These are phyloP conservation scores for Masnerella sp. DNA, from an alignment of 2,888 invertebrate species.

Conservation along the genomic window DNA sequence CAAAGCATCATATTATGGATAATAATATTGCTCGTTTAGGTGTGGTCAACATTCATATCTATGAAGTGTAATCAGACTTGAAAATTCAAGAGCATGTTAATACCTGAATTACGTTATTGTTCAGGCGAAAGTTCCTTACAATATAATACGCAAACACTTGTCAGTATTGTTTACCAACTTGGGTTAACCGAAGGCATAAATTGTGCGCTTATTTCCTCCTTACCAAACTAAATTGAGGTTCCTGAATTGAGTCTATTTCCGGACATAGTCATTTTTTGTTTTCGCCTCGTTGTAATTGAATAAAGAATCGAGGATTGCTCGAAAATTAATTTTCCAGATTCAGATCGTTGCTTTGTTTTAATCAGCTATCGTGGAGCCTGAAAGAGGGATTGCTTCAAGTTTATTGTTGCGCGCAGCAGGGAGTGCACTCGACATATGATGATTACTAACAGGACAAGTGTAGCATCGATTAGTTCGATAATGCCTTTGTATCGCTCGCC, in stretches of 20 bases:
- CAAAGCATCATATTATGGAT: slow-evolving; percentile 32
- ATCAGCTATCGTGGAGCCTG: slow-evolving; percentile 24
- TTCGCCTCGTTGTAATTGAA: too few species aligned
- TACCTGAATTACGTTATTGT: slow-evolving; percentile 51
- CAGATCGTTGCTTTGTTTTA: slow-evolving; percentile 46
- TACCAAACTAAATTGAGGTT: too few species aligned
- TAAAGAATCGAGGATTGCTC: neutral
- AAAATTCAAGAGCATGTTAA: slow-evolving; percentile 53
- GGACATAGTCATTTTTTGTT: too few species aligned
- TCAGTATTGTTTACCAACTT: too few species aligned
- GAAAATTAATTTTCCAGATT: slow-evolving; percentile 13
- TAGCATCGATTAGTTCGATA: slow-evolving; percentile 50
- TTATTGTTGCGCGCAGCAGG: slow-evolving; percentile 41
- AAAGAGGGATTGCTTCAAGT: slow-evolving; percentile 36
- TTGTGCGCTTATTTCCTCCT: too few species aligned
- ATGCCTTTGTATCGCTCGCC: slow-evolving; percentile 34
- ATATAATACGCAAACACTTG: slow-evolving; percentile 39
- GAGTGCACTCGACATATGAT: slow-evolving; percentile 6
- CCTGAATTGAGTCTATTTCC: too few species aligned
- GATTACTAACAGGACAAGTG: slow-evolving; percentile 39
- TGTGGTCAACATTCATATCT: slow-evolving; percentile 50
- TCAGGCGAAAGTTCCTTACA: slow-evolving; percentile 44
- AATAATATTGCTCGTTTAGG: slow-evolving; percentile 42
- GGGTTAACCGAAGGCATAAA: too few species aligned
- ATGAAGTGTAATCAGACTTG: slow-evolving; percentile 39